Evolutionary conservation across 2,797 vertebrate species (phyloP), one percentile per base, ranked within the genome.

Genomic region (Gambusia yucatana): DNA sequence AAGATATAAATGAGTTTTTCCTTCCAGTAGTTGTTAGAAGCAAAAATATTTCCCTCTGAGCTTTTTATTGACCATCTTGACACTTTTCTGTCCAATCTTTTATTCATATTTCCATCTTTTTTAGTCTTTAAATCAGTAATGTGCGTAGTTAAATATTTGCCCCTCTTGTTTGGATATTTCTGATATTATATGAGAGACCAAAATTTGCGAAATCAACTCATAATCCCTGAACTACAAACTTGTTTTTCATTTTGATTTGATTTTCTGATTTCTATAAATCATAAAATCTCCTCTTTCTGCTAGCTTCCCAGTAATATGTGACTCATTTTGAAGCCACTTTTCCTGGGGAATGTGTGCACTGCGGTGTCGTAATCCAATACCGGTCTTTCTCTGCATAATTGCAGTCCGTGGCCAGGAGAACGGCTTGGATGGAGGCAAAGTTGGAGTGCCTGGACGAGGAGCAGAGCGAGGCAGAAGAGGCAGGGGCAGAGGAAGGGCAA

Each of bases 321-420:
- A 59, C 39, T 46, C 3, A 5, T 52, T 83, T 77, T 61, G 10
- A 44, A 30, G 36, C 59, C 5, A 22, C 70, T 61, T 39, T 36
- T 75, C 3, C 9, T 33, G 47, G 33, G 11, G 14, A 73, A 44
- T 46, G 36, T 17, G 13, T 41, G 5, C 1, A n/a, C 63, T 61
- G 33, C 39, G 25, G 33, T 33, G 20, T 80, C 20, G 30, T 61
- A 83, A 74, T 22, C 10, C 77, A 22, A 84, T 69, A 28, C 3
- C 0, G 1, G 71, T 76, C 20, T 78, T 10, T 83, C 13, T 74
- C 39, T 28, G 75, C 28, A 69, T 63, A 47, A 80, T 70, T 77
- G 4, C 86, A 99, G 98, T 98, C 93, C 97, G 98, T 67, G 98
- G 98, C 83, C 98, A 99, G 94, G 98, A 99, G 93, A 99, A 99